Base-by-base conservation (phyloP, 2,888 invertebrate genomes). In the Calameuta pallipes region DNA sequence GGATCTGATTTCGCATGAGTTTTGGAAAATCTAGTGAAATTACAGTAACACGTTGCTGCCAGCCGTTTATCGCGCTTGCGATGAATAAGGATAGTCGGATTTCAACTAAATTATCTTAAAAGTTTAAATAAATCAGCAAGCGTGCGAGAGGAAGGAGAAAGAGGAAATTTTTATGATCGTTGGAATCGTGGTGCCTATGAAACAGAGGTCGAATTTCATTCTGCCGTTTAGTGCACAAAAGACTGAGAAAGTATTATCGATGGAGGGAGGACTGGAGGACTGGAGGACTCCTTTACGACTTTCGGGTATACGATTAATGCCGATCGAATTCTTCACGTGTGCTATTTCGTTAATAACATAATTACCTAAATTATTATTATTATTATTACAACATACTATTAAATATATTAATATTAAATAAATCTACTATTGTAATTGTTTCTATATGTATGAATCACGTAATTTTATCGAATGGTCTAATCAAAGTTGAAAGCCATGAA, bases 391-490 rank as follows among this genome's bases (percentile, higher is more conserved):
- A 75, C 68, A 76, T 73, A 75, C 68, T 68, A n/a, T 37, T 41
- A 69, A 74, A 75, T 68, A 80, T 69, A 79, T 79, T 41, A 74
- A 78, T 41, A 76, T 79, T 78, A 80, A 83, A 82, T 82, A 84
- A 86, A 84, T 88, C 85, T 85, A 86, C 82, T 82, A 85, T 88
- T 87, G 85, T 88, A 85, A 87, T 87, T 89, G 85, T 89, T 90
- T 89, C 85, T 89, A 85, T 80, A 84, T 86, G 85, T 85, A 83
- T 85, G 84, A 87, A 84, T 89, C 88, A 87, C 79, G 84, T 84
- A 83, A 84, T 89, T 85, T 89, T 86, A 86, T 84, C 86, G 83
- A 88, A 88, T 90, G 87, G 87, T 89, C 87, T 83, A 86, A 87
- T 88, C 86, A 85, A 85, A 87, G 85, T 87, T 88, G 81, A 84